Base-by-base conservation (phyloP, 2,888 invertebrate species). In the Scaptomyza reducta region DNA sequence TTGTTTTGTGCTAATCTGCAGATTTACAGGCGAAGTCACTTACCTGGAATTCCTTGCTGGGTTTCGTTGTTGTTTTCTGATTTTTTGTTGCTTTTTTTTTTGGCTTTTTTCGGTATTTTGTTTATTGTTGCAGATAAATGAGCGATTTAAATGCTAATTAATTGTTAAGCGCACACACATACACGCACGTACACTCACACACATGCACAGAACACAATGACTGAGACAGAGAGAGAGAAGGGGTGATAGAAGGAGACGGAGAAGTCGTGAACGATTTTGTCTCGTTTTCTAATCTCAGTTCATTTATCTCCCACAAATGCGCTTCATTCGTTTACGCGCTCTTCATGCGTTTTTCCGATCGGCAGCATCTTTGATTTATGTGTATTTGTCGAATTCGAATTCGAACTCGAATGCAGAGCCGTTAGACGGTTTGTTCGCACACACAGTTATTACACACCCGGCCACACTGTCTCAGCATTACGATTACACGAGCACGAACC, bases 101-200 rank as follows among this genome's bases (percentile, higher is more conserved):
- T 50, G 14, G 35, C 10, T 50, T 38, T 49, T 49, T 46, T 22
- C 29, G 14, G 51, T 61, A 51, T 44, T 11, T 45, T 35, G 47
- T 31, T 31, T 29, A 22, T 40, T 50, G 53, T 14, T 44, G 47
- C 65, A 74, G 70, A 68, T 72, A 77, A 82, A 71, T 71, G 70
- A 74, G 70, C 77, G 79, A 79, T 87, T 87, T 65, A 58, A 79
- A 79, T 70, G 82, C 79, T 76, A 81, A 85, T 81, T 81, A 81
- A 81, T 85, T 82, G 83, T 67, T 64, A 55, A 62, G 44, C 66
- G 67, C 76, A 69, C 69, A 60, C 47, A 51, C 61, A 58, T 41
- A 59, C 45, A 44, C 38, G 38, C 58, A 59, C 31, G 27, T 47
- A 41, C 53, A 50, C 44, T 22, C 54, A 53, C 51, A 41, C 53